Evolutionary conservation across 2,797 vertebrate genomes (phyloP).

Genomic region (Melanotaenia maccullochi): DNA sequence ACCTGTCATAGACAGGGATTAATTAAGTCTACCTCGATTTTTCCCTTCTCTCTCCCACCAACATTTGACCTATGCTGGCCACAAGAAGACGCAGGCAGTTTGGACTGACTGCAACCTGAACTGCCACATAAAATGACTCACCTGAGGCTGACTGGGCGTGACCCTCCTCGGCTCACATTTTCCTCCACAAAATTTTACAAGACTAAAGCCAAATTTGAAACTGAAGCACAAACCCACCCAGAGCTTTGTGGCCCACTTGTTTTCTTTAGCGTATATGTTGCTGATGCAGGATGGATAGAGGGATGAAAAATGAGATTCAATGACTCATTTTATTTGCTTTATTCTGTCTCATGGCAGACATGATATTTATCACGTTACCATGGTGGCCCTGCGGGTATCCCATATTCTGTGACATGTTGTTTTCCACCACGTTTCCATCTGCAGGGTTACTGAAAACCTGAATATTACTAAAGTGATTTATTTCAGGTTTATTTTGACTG

Average conservation of each 20-base stretch:
- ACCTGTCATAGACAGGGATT: slow-evolving; percentile 66
- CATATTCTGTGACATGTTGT: slow-evolving; percentile 41
- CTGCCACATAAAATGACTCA: slow-evolving; percentile 81
- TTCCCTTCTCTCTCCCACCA: slow-evolving; percentile 60
- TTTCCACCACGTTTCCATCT: slow-evolving; percentile 46
- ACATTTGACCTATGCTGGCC: slow-evolving; percentile 66
- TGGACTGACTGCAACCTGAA: slow-evolving; percentile 77
- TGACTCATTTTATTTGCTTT: slow-evolving; percentile 72
- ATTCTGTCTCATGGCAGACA: slow-evolving; percentile 47
- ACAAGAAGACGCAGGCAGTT: slow-evolving; percentile 62
- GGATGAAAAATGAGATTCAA: slow-evolving; percentile 68
- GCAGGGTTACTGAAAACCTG: slow-evolving; percentile 27
- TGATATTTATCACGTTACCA: slow-evolving; percentile 68
- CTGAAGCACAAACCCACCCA: slow-evolving; percentile 69
- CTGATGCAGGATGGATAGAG: slow-evolving; percentile 68
- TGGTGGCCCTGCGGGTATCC: slow-evolving; percentile 44
- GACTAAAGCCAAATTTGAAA: slow-evolving; percentile 69
- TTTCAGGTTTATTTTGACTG: slow-evolving; percentile 53
- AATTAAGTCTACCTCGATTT: slow-evolving; percentile 66
- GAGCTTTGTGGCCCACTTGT: slow-evolving; percentile 54
- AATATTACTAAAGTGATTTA: slow-evolving; percentile 27
- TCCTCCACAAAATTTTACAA: slow-evolving; percentile 63
- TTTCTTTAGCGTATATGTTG: slow-evolving; percentile 72
- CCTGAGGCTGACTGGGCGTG: slow-evolving; percentile 76
- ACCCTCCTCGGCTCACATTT: slow-evolving; percentile 74